phyloP scores from a whole-genome alignment of 1,140 invertebrate genomes.

The Anastrepha obliqua region DNA sequence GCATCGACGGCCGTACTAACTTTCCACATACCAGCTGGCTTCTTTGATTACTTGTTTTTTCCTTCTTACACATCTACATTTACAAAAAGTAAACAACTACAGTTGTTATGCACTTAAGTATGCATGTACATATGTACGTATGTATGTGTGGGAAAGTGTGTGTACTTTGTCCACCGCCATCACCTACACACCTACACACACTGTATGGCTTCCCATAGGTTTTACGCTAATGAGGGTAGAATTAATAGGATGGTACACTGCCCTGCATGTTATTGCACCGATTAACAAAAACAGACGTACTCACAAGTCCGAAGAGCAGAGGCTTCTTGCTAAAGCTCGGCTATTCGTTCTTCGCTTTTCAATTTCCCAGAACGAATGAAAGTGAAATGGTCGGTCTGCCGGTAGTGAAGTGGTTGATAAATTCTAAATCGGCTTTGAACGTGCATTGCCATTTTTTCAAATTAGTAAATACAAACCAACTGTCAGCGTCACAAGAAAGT shows the following conservation, averaged over 20 bases:
- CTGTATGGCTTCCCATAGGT: conserved; percentile 19
- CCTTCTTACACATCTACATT: not conserved
- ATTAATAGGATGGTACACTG: conserved; percentile 9
- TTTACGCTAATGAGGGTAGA: conserved; percentile 45
- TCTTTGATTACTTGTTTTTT: not conserved
- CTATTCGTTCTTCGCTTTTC: not conserved
- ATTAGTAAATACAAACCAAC: too few species aligned
- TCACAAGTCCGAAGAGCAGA: not conserved
- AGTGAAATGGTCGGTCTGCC: not conserved
- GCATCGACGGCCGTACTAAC: not conserved
- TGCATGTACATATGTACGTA: not conserved
- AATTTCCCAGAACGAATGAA: not conserved
- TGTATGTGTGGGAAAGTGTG: not conserved
- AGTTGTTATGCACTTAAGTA: too few species aligned
- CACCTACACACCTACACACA: not conserved
- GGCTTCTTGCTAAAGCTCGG: not conserved
- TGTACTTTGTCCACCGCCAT: not conserved
- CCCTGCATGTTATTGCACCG: conserved; percentile 30
- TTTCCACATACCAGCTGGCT: not conserved
- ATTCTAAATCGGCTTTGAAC: not conserved
- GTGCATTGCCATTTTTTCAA: not conserved
- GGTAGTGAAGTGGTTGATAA: not conserved
- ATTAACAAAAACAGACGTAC: not conserved
- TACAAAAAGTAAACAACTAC: not conserved
- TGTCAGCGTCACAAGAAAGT: too few species aligned